Base-by-base conservation (phyloP, 2,797 vertebrate species). In the Furcifer pardalis region DNA sequence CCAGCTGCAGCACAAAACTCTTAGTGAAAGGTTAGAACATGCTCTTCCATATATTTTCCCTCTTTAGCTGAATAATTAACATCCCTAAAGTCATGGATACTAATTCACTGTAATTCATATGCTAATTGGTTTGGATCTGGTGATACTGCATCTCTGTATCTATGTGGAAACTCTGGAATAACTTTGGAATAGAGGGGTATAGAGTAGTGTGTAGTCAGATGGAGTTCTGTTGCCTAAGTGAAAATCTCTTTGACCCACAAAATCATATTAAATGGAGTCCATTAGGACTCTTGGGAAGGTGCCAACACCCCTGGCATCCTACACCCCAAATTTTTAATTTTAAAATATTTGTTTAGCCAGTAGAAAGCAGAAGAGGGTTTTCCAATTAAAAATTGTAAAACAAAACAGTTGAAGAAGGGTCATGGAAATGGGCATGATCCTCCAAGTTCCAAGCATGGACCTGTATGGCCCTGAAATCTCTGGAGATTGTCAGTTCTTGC, bases 1-100 rank as follows among this genome's bases (percentile, higher is more conserved):
- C 97, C 90, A 99, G 98, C 96, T 99, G 98, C 94, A 99, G 98
- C 94, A 97, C 96, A 82, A 98, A 98, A 77, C 92, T 99, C 89
- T 95, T 96, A 79, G 96, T 99, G 80, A 99, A 99, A 99, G 99
- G 99, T 99, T 94, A 97, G 97, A 92, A 90, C 84, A 85, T 52
- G 44, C 81, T 49, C 81, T 91, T 69, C 81, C 91, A 35, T 90
- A 72, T 73, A 25, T 37, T 35, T 15, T 23, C 35, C 37, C 1
- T 1, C 66, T 65, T 74, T 63, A 63, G 0, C 30, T 82, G 71
- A 32, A 9, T 2, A 19, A 25, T 63, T 17, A 59, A 37, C 86
- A 35, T 44, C 25, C 21, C 44, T 69, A 77, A 52, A 66, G 65
- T 40, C 25, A 37, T 2, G 65, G 72, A n/a, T 27, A 40, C 30